phyloP scores from a whole-genome alignment of 2,888 invertebrate species.

The Drosophila pseudotakahashii region DNA sequence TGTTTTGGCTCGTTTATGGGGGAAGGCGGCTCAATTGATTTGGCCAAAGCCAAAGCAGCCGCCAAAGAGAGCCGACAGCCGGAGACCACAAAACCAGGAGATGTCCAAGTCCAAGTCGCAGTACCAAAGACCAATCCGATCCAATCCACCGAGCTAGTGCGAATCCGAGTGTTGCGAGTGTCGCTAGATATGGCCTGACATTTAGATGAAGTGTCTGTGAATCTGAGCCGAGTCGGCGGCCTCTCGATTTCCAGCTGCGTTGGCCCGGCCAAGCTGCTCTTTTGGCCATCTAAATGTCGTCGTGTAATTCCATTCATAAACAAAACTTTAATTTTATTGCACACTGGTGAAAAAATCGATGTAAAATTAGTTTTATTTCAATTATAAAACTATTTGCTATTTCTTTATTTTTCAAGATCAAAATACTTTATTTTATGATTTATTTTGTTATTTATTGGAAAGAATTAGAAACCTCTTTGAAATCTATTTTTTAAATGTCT shows the following conservation, averaged over 20 bases:
- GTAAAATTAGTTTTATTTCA: too few relatives aligned
- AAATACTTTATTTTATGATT: too few relatives aligned
- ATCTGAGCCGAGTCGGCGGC: conserved; percentile 64
- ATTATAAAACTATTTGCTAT: too few relatives aligned
- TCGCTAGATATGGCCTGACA: conserved; percentile 82
- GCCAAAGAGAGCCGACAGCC: conserved; percentile 69
- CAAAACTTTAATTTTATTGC: conserved; percentile 81
- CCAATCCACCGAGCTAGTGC: conserved; percentile 28
- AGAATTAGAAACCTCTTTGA: too few relatives aligned
- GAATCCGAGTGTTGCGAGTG: conserved; percentile 64
- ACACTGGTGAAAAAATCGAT: conserved; percentile 20
- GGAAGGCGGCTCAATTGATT: conserved; percentile 79
- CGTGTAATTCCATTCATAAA: conserved; percentile 82
- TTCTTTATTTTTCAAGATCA: too few relatives aligned
- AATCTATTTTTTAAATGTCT: too few relatives aligned
- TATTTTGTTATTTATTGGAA: too few relatives aligned
- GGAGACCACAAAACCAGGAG: conserved; percentile 35
- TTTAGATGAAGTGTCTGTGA: conserved; percentile 83
- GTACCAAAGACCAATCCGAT: conserved; percentile 12
- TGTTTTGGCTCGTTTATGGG: conserved; percentile 73
- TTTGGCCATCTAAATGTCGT: conserved; percentile 59
- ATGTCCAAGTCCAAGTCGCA: conserved; percentile 45
- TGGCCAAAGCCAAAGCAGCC: conserved; percentile 78
- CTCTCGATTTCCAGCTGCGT: conserved; percentile 65
- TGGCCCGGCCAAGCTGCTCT: conserved; percentile 30